Base-by-base conservation (phyloP, 2,888 invertebrate species). In the Fabriciana adippe region DNA sequence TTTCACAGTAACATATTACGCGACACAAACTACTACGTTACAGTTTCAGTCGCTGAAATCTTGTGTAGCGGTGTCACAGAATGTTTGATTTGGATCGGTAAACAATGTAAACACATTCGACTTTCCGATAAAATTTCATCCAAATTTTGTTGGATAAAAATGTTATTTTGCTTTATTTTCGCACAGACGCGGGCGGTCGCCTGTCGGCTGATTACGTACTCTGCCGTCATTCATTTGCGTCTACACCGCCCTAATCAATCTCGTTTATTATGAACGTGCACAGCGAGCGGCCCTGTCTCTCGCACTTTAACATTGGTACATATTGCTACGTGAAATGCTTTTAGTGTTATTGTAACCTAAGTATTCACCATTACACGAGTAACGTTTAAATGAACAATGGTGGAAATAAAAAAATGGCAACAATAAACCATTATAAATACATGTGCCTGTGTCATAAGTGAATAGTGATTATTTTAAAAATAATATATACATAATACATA, bases 251-350 rank as follows among this genome's bases (percentile, higher is more conserved):
- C 87, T 84, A 86, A 89, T 90, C 90, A 89, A 89, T 90, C 88
- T 89, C 87, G 87, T 90, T 89, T 87, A 90, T 91, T 89, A 90
- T 87, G 86, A 87, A 87, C 89, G 85, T 84, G 87, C 87, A 86
- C 75, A 59, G 59, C 84, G 79, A 78, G 79, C 82, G 73, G 74
- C 75, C 79, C 83, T 79, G 81, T 82, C 82, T 80, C 84, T 81
- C 81, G 81, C 80, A 85, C 87, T 87, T 88, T 83, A n/a, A 84
- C 83, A 88, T 87, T 85, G 84, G 82, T 84, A 87, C 87, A 86
- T 88, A 88, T 85, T 76, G 81, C 79, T 81, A 72, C 76, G 76
- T 83, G 76, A 83, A 85, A 85, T 84, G 83, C 82, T 82, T 85
- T 76, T 84, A 82, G 84, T 71, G 66, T 68, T 79, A 82, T 14